Evolutionary conservation across 2,888 invertebrate species (phyloP), one percentile per base, ranked within the genome.

Genomic region (Dione juno): DNA sequence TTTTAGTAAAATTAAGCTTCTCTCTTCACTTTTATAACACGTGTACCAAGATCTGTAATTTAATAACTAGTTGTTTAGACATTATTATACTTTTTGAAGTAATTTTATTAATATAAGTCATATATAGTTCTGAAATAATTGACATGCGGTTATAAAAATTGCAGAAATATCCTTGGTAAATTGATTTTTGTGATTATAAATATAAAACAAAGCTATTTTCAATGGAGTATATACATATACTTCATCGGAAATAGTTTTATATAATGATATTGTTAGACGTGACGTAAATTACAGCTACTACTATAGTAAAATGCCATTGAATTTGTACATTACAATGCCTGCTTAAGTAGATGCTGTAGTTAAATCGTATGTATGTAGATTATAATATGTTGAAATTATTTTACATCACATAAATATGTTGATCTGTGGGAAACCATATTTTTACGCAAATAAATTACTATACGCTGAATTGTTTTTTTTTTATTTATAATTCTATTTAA

Each of bases 361-460:
- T n/a, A n/a, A 54, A n/a, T 28, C 1, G 5, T 61, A 43, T 3
- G 6, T 19, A 14, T 8, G n/a, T 35, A 58, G 13, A 41, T 40
- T 58, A 58, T 41, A 9, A 59, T 50, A 16, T 43, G 19, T 79
- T 79, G 75, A 78, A 72, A 79, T 80, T 79, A 79, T 82, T 79
- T 78, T 77, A 76, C 80, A 81, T 80, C 78, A 78, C 78, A 80
- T 76, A 70, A 77, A 81, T 7, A 16, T 57, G 40, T 45, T 43
- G 59, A 43, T 59, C 43, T 28, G n/a, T 61, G n/a, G 41, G 77
- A 73, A 67, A 78, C 77, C 67, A 83, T 87, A 87, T 88, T 88
- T 88, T 81, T 86, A 88, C 82, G 79, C 83, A 80, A 86, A 82
- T 85, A 85, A 83, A 87, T 72, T 75, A 78, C 74, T 69, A 75